These are phyloP conservation scores for Petrocephalus microphthalmus DNA, from an alignment of 2,113 vertebrate genomes.

Conservation along the genomic window DNA sequence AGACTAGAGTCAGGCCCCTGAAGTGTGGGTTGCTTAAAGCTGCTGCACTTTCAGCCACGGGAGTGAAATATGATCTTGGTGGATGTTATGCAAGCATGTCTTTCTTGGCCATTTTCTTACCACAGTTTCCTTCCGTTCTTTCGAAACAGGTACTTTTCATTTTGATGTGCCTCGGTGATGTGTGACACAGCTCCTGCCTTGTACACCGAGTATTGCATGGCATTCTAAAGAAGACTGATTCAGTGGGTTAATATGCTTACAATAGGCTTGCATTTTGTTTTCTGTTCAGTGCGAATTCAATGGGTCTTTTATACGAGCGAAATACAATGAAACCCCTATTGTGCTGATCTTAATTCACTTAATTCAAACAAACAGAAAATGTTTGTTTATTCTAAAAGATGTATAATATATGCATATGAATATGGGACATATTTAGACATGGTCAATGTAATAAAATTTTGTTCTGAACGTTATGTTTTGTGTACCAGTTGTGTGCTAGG, in stretches of 20 bases:
- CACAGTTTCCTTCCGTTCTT: neutral
- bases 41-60: neutral
- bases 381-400: neutral
- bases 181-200: neutral
- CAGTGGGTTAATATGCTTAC: constrained; percentile 1
- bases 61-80: neutral
- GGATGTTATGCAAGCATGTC: too few species aligned
- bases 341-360: neutral
- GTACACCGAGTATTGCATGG: neutral
- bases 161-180: neutral
- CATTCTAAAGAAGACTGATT: neutral
- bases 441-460: neutral
- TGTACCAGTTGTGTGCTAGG: constrained; percentile 10
- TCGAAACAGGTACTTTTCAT: neutral
- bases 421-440: neutral
- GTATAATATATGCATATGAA: neutral
- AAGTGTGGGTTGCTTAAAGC: neutral
- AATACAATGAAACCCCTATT: neutral
- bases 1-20: constrained; percentile 25
- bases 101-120: neutral
- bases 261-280: neutral
- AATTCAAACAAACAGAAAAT: too few species aligned
- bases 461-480: neutral
- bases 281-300: neutral
- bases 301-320: neutral